Percentiles rank a stretch among this genome's conserved stretches.
phyloP scores from a whole-genome alignment of 2,113 vertebrate genomes.

The Paratilapia polleni region DNA sequence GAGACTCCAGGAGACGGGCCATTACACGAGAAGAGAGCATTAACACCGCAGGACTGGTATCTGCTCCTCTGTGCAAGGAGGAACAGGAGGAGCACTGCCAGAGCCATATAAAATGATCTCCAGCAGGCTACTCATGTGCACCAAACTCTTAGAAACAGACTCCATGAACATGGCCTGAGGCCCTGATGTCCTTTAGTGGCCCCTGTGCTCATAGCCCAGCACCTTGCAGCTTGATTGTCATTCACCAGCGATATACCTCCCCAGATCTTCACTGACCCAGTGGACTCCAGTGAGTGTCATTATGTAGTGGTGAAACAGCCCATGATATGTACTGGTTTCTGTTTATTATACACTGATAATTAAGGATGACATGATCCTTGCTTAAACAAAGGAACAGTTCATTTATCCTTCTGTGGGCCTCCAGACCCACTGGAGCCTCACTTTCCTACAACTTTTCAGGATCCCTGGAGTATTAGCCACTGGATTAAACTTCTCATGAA shows the following conservation, averaged over 20 bases:
- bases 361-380: neutral
- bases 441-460: neutral
- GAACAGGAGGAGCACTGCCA: neutral
- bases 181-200: neutral
- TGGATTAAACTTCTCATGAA: neutral
- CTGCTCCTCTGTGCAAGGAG: neutral
- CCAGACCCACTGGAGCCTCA: neutral
- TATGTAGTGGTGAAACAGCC: neutral
- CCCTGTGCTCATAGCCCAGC: neutral
- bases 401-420: neutral
- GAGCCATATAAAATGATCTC: neutral
- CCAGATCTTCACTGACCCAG: neutral
- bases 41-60: neutral
- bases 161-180: neutral
- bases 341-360: neutral
- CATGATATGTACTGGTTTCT: neutral
- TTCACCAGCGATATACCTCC: neutral
- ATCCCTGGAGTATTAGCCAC: neutral
- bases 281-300: neutral
- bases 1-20: neutral
- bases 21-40: neutral
- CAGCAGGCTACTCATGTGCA: neutral
- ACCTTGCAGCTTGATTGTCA: neutral
- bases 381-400: conserved; percentile 1
- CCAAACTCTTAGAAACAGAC: neutral